These are phyloP conservation scores for Mesitornis unicolor DNA, from an alignment of 2,113 vertebrate species.

Conservation along the genomic window DNA sequence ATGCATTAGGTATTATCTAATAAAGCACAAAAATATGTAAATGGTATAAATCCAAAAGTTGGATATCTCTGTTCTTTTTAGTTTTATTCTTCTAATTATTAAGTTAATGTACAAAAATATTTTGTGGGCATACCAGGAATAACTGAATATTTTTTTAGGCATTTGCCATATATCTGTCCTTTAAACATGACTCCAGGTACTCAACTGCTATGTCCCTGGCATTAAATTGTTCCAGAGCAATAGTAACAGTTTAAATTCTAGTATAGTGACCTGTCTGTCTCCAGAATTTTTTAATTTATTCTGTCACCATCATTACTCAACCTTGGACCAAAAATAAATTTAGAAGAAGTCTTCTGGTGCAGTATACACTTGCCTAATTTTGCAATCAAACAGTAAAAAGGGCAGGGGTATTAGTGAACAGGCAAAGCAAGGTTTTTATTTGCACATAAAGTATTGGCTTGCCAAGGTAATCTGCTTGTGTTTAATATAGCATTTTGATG, in stretches of 20 bases:
- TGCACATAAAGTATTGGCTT: background rate
- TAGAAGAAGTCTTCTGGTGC: background rate
- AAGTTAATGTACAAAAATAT: background rate
- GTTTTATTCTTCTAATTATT: background rate
- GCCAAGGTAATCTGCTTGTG: background rate
- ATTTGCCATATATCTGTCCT: background rate
- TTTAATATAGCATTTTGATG: slow-evolving; percentile 4
- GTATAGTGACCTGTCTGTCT: background rate
- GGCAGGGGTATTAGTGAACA: background rate
- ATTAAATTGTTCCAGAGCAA: background rate
- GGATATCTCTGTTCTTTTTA: background rate
- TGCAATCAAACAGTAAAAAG: background rate
- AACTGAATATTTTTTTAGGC: background rate
- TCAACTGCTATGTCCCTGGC: background rate
- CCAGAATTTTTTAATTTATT: background rate
- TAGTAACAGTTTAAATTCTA: background rate
- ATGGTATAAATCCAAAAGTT: background rate
- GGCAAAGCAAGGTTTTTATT: background rate
- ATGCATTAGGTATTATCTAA: background rate
- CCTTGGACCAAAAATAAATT: background rate
- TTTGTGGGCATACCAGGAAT: background rate
- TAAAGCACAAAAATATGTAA: background rate
- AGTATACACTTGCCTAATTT: background rate
- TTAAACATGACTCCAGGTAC: background rate
- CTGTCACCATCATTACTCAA: background rate